Conservation (phyloP, 2,797 vertebrate species). For the Phataginus tetradactyla region DNA sequence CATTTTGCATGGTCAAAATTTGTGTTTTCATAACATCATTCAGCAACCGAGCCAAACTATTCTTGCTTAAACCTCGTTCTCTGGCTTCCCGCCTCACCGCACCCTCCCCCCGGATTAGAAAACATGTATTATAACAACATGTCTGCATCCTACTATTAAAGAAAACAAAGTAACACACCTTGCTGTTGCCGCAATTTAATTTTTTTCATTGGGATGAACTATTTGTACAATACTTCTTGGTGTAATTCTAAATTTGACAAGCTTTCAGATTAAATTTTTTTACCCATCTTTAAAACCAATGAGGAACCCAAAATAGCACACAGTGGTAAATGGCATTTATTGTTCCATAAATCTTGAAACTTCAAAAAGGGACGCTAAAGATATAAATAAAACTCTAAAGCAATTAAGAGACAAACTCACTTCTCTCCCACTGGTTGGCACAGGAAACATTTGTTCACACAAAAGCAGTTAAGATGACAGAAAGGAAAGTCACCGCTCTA, state of each 20-base stretch:
- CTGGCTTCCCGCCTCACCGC: too few relatives aligned
- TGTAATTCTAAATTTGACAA: slow-evolving; percentile 7
- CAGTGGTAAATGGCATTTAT: slow-evolving; percentile 70
- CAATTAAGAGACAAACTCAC: slow-evolving; percentile 62
- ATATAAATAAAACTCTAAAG: slow-evolving; percentile 73
- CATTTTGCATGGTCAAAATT: background rate
- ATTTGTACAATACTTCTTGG: slow-evolving; percentile 62
- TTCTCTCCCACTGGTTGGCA: slow-evolving; percentile 50
- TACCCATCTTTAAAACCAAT: slow-evolving; percentile 72
- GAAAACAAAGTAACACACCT: slow-evolving; percentile 77
- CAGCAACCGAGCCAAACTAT: background rate
- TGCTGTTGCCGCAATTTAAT: slow-evolving; percentile 79
- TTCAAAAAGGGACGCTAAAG: slow-evolving; percentile 75
- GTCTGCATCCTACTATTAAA: slow-evolving; percentile 79
- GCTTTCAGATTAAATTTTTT: slow-evolving; percentile 66
- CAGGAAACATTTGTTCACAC: slow-evolving; percentile 55
- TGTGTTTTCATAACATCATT: background rate
- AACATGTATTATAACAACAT: slow-evolving; percentile 84
- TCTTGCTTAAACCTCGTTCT: background rate
- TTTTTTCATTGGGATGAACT: slow-evolving; percentile 80
- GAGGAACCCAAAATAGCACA: slow-evolving; percentile 61
- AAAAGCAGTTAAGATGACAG: background rate
- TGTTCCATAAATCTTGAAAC: slow-evolving; percentile 79
- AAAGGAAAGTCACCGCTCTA: background rate
- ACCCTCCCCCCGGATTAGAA: slow-evolving; percentile 64